phyloP scores from a whole-genome alignment of 1,140 invertebrate species.

The Drosophila prosaltans region DNA sequence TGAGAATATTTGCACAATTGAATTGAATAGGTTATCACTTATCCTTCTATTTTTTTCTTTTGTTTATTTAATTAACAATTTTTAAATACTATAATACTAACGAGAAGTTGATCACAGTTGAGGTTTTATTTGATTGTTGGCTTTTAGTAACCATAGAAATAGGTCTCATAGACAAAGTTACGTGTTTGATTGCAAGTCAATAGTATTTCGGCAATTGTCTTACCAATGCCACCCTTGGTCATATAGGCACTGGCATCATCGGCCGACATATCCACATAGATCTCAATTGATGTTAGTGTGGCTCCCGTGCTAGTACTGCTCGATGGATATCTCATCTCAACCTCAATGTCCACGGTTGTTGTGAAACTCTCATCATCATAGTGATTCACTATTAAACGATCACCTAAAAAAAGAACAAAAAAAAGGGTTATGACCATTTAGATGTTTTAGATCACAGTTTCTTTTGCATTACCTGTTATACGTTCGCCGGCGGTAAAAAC shows the following conservation, averaged over 20 bases:
- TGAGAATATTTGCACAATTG: background rate
- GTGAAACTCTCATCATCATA: conserved; percentile 67
- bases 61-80: background rate
- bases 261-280: conserved; percentile 66
- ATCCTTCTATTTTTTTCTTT: background rate
- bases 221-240: conserved; percentile 59
- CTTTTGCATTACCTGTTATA: conserved; percentile 45
- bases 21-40: too few relatives aligned
- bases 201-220: conserved; percentile 53
- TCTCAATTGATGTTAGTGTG: conserved; percentile 65
- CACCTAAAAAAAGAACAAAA: conserved; percentile 43
- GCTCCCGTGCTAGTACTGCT: conserved; percentile 27
- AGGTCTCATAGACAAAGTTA: conserved; percentile 68
- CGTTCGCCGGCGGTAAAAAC: conserved; percentile 62
- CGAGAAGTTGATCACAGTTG: conserved; percentile 61
- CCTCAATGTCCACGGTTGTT: conserved; percentile 59
- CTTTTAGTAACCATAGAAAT: conserved; percentile 57
- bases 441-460: too few relatives aligned
- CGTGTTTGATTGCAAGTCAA: conserved; percentile 59
- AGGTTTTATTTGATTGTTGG: conserved; percentile 15
- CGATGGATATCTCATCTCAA: conserved; percentile 58
- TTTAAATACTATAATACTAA: conserved; percentile 17
- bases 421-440: too few relatives aligned
- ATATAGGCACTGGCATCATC: conserved; percentile 63
- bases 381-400: conserved; percentile 60